Evolutionary conservation across 2,797 vertebrate genomes (phyloP).

Genomic region (Acanthurus leucopareius): DNA sequence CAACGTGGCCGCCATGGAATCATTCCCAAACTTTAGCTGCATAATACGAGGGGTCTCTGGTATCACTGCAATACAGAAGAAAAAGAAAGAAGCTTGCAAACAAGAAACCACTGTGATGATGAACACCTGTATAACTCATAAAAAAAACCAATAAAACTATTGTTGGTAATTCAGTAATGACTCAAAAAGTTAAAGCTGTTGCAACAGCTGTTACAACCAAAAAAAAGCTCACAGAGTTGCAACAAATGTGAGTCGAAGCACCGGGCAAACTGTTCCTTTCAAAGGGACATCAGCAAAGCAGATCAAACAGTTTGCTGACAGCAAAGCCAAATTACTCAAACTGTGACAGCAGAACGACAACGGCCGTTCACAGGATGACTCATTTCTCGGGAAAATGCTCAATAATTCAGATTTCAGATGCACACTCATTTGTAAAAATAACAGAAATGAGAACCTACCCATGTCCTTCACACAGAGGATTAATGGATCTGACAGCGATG

Average conservation of each 20-base stretch:
- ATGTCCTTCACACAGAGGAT: conserved; percentile 80
- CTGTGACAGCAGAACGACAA: conserved; percentile 3
- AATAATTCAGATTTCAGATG: neutral
- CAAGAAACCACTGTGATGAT: neutral
- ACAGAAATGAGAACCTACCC: conserved; percentile 74
- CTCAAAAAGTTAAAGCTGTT: neutral
- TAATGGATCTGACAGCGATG: conserved; percentile 72
- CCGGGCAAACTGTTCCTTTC: neutral
- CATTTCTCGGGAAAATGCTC: conserved; percentile 14
- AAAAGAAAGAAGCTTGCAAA: neutral
- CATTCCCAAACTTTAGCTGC: conserved; percentile 73
- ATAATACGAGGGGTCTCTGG: conserved; percentile 84
- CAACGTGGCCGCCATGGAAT: conserved; percentile 73
- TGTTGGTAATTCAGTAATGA: neutral
- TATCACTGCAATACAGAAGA: conserved; percentile 81
- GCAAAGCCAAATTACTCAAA: conserved; percentile 43
- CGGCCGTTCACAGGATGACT: conserved; percentile 26
- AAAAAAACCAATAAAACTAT: neutral
- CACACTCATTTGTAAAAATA: neutral
- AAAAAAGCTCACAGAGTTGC: neutral
- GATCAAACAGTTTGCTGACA: conserved; percentile 16
- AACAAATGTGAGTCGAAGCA: neutral
- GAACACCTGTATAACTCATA: neutral
- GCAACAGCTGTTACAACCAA: neutral
- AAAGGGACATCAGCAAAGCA: conserved; percentile 8